A percentile compares a stretch with the other conserved stretches of the same genome.
Evolutionary conservation across 2,797 vertebrate species (phyloP).

Genomic region (Catharus ustulatus): DNA sequence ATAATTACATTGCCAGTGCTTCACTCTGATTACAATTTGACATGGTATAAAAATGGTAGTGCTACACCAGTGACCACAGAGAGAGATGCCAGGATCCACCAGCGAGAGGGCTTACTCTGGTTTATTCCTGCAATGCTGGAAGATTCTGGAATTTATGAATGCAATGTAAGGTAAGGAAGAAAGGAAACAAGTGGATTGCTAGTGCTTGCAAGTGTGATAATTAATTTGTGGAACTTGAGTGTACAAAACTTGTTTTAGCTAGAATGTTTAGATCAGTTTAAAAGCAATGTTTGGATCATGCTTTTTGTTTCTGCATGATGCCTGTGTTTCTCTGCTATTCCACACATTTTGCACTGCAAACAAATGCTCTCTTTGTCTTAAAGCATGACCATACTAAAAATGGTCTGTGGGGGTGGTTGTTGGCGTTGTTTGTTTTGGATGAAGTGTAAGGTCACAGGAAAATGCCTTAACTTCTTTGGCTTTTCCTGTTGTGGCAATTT

Average conservation of each 20-base stretch:
- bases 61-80: slow-evolving; percentile 47
- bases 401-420: not conserved
- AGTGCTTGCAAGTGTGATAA: not conserved
- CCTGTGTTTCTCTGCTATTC: not conserved
- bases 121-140: slow-evolving; percentile 71
- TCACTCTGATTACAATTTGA: slow-evolving; percentile 30
- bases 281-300: not conserved
- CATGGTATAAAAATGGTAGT: slow-evolving; percentile 72
- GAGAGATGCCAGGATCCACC: slow-evolving; percentile 66
- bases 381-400: not conserved
- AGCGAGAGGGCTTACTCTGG: slow-evolving; percentile 71
- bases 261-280: not conserved
- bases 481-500: not conserved
- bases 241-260: not conserved
- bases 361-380: not conserved
- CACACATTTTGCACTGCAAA: not conserved
- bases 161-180: slow-evolving; percentile 69
- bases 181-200: not conserved
- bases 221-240: not conserved
- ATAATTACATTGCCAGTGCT: not conserved
- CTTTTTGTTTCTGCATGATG: not conserved
- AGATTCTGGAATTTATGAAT: slow-evolving; percentile 76
- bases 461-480: not conserved
- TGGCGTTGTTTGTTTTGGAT: not conserved
- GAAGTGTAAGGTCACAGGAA: not conserved